Percentiles rank a stretch among this genome's conserved stretches.
phyloP scores from a whole-genome alignment of 1,140 invertebrate species.

The Gryon sp. region DNA sequence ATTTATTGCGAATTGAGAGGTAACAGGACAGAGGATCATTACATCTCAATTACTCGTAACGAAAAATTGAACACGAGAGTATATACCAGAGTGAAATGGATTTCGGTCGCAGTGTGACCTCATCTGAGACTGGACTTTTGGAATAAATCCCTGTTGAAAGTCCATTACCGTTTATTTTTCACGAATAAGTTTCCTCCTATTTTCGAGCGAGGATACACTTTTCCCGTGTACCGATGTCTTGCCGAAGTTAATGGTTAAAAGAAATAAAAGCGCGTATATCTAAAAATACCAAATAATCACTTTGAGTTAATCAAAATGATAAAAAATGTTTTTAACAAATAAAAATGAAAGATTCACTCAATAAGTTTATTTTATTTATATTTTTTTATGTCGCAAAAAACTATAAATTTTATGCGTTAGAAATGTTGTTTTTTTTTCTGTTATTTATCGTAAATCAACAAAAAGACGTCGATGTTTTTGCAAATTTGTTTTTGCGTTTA shows the following conservation, averaged over 20 bases:
- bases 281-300: constrained; percentile 23
- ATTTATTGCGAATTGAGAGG: no score
- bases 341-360: no score
- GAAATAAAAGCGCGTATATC: constrained; percentile 38
- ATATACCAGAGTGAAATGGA: constrained; percentile 5
- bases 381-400: no score
- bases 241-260: constrained; percentile 43
- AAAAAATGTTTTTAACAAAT: not conserved
- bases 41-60: constrained; percentile 18
- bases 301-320: constrained; percentile 19
- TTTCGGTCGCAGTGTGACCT: constrained; percentile 11
- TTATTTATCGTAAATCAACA: no score
- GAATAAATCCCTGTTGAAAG: constrained; percentile 56
- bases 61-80: constrained; percentile 18
- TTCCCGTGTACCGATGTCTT: constrained; percentile 31
- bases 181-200: constrained; percentile 43
- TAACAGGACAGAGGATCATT: no score
- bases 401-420: no score
- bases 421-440: no score
- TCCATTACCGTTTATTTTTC: constrained; percentile 58
- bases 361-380: no score
- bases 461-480: no score
- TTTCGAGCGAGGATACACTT: constrained; percentile 39
- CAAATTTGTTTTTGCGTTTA: no score
- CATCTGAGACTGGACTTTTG: constrained; percentile 28